These are phyloP conservation scores for Bos javanicus DNA, from an alignment of 2,113 vertebrate species.

Conservation along the genomic window DNA sequence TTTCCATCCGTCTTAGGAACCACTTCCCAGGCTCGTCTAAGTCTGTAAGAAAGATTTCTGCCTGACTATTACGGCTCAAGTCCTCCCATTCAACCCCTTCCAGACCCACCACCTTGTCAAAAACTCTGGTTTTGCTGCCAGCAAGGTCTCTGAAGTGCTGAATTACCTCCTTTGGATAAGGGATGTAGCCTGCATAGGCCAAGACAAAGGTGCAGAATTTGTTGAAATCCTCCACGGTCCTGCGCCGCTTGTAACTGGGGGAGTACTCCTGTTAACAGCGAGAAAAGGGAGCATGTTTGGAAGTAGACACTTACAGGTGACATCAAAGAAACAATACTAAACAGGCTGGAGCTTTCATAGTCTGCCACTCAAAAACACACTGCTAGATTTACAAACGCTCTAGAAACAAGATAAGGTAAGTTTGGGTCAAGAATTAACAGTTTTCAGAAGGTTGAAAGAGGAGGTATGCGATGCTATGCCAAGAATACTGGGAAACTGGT, in stretches of 20 bases:
- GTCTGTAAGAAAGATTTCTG: neutral
- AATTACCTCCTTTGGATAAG: constrained; percentile 94
- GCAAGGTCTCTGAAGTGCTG: neutral
- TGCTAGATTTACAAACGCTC: neutral
- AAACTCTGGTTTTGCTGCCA: neutral
- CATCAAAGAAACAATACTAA: neutral
- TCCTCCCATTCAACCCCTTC: neutral
- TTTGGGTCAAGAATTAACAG: neutral
- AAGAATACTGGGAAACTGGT: neutral
- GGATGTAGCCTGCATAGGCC: constrained; percentile 98
- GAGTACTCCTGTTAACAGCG: constrained; percentile 84
- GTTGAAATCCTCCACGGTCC: constrained; percentile 98
- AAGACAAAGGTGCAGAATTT: constrained; percentile 98
- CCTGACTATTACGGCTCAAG: neutral
- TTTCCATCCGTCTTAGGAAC: neutral
- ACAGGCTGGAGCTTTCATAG: neutral
- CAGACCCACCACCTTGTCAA: too few species aligned
- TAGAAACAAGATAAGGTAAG: neutral
- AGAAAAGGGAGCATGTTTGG: neutral
- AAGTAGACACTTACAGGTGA: neutral
- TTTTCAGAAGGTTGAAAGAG: neutral
- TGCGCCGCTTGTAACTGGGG: constrained; percentile 86
- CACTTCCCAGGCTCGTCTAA: neutral
- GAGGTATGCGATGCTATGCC: neutral
- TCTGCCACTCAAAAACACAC: neutral